Base-by-base conservation (phyloP, 2,797 vertebrate species). In the Peromyscus melanophrys region DNA sequence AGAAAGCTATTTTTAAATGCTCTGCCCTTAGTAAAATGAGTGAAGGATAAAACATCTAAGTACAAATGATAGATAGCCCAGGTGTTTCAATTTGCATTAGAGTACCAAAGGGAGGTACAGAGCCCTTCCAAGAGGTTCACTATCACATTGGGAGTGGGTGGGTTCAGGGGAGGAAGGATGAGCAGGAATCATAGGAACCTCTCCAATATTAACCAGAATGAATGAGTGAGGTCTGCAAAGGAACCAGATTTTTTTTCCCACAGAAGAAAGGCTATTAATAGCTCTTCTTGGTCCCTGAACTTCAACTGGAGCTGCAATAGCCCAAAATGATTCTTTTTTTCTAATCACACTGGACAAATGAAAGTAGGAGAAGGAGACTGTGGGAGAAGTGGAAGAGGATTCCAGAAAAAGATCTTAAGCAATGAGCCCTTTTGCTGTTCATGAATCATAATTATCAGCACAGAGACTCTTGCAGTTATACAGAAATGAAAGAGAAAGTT, bases 401-500 rank as follows among this genome's bases (percentile, higher is more conserved):
- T 90, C 49, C 57, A 89, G 55, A 90, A 49, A 95, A 49, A 89
- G 75, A 95, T 61, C 8, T 40, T 67, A 75, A 90, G 67, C 37
- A 84, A 61, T 57, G 46, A 49, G 12, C 57, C 75, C 43, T 84
- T 95, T 92, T 91, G 34, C 55, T 88, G 92, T 94, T 94, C 69
- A 65, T 89, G 61, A 97, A 89, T 91, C 65, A 40, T 96, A 76
- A 61, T 95, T 90, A 95, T 71, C 14, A 92, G 80, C 67, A 86
- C 57, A 80, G 49, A 90, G 78, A 87, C 40, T 80, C 49, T 55
- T 95, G 69, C 13, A 59, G 65, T 86, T 46, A 82, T 34, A 87
- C 75, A 97, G 63, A 96, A 94, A 78, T 69, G 37, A 91, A 86
- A 37, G 59, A 63, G 19, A 90, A 90, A 95, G 57, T 89, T 80